Base-by-base conservation (phyloP, 2,888 invertebrate species). In the Hybos culiciformis region DNA sequence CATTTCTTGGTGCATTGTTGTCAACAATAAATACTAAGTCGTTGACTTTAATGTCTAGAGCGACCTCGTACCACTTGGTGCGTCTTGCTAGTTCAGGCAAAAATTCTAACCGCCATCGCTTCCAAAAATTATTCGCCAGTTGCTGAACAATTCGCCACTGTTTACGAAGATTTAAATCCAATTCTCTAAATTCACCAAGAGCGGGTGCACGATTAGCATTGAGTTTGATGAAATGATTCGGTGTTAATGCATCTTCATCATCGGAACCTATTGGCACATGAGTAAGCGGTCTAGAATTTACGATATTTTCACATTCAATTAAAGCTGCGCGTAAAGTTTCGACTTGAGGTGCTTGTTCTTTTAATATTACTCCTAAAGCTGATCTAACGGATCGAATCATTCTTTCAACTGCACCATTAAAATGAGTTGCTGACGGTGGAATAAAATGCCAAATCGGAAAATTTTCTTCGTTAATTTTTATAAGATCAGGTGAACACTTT, bases 1-100 rank as follows among this genome's bases (percentile, higher is more conserved):
- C 37, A n/a, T 50, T 49, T 14, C 56, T 50, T n/a, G 47, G 45
- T 19, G 45, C 38, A 29, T 48, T 49, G 5, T 50, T 47, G 21
- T 53, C 51, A 15, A 51, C 50, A 7, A 53, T 32, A 5, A 53
- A 23, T 1, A 49, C 50, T 11, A 46, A 24, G 24, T 50, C 45
- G 3, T 47, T 41, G 17, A 46, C 38, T 29, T 46, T 39, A 4
- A 47, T 29, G 2, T 45, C 44, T 5, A 9, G 23, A 9, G 43
- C 42, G 14, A 19, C 41, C 24, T 44, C 32, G 18, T 45, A 48
- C 47, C 48, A 49, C 18, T 51, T 48, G 5, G 43, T 41, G 11
- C 46, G 40, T n/a, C 44, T 33, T 15, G 46, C 48, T 20, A 50
- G 32, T 8, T 47, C 46, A 19, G 50, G 48, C 17, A 44, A 37